Evolutionary conservation across 2,888 invertebrate species (phyloP).

Genomic region (Xestia xanthographa): DNA sequence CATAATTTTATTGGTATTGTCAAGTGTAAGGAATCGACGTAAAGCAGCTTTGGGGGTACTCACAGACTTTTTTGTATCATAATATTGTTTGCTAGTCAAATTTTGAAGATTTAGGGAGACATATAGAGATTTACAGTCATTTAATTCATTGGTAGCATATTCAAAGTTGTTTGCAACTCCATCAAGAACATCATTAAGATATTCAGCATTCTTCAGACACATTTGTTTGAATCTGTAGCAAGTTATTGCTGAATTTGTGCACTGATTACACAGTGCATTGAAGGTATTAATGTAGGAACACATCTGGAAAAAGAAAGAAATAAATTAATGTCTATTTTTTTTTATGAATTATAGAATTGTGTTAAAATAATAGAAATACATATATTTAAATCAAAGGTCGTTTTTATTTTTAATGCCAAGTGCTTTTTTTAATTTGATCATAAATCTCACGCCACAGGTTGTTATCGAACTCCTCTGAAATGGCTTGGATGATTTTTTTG

Average conservation of each 20-base stretch:
- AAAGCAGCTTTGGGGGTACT: constrained; percentile 66
- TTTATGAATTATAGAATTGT: too few relatives aligned
- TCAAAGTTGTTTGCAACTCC: constrained; percentile 70
- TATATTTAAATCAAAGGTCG: too few relatives aligned
- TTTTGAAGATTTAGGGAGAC: constrained; percentile 74
- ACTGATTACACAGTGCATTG: constrained; percentile 75
- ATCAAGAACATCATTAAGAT: constrained; percentile 71
- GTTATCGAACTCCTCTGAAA: too few relatives aligned
- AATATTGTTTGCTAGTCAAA: constrained; percentile 73
- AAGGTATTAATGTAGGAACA: constrained; percentile 71
- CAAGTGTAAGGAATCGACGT: constrained; percentile 66
- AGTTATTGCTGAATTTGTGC: constrained; percentile 72
- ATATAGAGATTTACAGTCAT: constrained; percentile 73
- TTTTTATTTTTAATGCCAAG: neutral
- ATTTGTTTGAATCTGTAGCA: constrained; percentile 77
- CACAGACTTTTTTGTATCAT: constrained; percentile 68
- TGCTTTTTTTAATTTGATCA: too few relatives aligned
- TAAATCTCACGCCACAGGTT: too few relatives aligned
- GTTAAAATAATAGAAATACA: too few relatives aligned
- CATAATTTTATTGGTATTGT: constrained; percentile 54
- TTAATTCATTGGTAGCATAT: constrained; percentile 59
- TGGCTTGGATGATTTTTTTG: too few relatives aligned
- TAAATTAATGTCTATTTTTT: neutral
- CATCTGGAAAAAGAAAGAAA: constrained; percentile 73
- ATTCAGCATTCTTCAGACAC: constrained; percentile 70